These are phyloP conservation scores for Morone saxatilis DNA, from an alignment of 2,113 vertebrate species.

Conservation along the genomic window DNA sequence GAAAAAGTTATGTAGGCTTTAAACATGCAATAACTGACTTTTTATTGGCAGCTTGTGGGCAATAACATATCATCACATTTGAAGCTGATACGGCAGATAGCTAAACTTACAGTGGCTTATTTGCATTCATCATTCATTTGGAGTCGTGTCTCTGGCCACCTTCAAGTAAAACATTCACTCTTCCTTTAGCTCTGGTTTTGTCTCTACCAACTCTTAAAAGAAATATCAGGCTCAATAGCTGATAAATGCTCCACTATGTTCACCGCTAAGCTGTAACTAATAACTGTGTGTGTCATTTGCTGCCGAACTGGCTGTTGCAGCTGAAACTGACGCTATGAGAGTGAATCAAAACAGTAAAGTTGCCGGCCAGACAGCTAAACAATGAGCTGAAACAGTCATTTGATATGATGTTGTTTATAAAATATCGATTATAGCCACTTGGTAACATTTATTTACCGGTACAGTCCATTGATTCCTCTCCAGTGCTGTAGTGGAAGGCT, in stretches of 20 bases:
- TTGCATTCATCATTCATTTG: background rate
- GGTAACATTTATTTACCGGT: constrained; percentile 80
- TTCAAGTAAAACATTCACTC: background rate
- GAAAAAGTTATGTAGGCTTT: background rate
- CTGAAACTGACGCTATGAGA: background rate
- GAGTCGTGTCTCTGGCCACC: background rate
- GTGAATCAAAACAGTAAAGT: background rate
- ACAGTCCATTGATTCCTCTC: constrained; percentile 98
- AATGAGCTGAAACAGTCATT: background rate
- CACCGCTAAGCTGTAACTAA: background rate
- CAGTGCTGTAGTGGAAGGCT: constrained; percentile 94
- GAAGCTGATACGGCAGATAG: background rate
- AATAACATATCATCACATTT: background rate
- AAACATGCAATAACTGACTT: background rate
- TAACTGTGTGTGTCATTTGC: too few species aligned
- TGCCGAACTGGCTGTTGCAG: too few species aligned
- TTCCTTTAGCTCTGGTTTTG: background rate
- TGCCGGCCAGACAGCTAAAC: too few species aligned
- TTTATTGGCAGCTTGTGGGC: background rate
- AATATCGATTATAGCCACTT: background rate
- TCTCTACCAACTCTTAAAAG: background rate
- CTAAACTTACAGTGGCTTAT: background rate
- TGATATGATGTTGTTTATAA: background rate
- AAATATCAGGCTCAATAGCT: background rate
- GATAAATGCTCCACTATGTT: background rate